Evolutionary conservation across 2,113 vertebrate species (phyloP), one percentile per base, ranked within the genome.

Genomic region (Vanacampus margaritifer): DNA sequence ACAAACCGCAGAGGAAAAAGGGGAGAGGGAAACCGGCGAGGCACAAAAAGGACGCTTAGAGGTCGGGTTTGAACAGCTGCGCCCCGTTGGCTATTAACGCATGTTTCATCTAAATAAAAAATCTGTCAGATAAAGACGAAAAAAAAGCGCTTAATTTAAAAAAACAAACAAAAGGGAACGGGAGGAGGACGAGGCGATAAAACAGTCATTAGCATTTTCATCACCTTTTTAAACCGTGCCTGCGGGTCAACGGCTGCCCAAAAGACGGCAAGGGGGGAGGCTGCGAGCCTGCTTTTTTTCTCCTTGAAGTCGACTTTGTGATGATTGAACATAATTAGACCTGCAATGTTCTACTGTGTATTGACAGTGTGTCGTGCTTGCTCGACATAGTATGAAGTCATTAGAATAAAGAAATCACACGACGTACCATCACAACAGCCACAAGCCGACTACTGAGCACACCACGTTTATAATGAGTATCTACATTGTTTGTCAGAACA

Each of bases 51-150:
- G 60, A 41, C 12, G 14, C 81, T 80, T 69, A 53, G 81, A 87
- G 85, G 85, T 84, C 79, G 82, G 43, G 28, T 56, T 16, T 3
- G 5, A 23, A 57, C 68, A 74, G 64, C 17, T 53, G 8, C 32
- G 63, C 84, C 76, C 67, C 75, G 65, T 53, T 37, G 79, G 86
- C 70, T 80, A 86, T 87, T 86, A 80, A 71, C 12, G 64, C 58
- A 62, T 28, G 72, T 65, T 79, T 64, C 79, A 87, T 87, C 85
- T 86, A 79, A 88, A 88, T 86, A 73, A 85, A 83, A 86, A 84
- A 89, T 88, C 83, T 75, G 71, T 46, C 37, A 7, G 41, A 46
- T 59, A 45, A 39, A 45, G 61, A 63, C 54, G 8, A 7, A 57
- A 57, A 78, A 78, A 57, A 78, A 78, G 77, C 45, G 57, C 59